Evolutionary conservation across 2,888 invertebrate genomes (phyloP), one percentile per base, ranked within the genome.

Genomic region (Drosophila crucigera): DNA sequence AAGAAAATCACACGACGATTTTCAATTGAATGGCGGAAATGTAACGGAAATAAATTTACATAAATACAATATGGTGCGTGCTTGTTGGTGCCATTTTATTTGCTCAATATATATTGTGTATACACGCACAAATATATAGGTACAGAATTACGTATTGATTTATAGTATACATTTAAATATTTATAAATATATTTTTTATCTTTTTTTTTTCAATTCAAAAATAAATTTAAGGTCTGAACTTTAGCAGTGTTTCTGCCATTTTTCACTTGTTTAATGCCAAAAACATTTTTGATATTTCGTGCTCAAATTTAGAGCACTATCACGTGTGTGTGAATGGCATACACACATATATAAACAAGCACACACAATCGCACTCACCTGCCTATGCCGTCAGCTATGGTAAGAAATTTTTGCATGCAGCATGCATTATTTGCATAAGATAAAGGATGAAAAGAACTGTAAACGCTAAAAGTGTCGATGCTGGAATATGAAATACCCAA

Each of bases 21-120:
- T 87, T 89, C 87, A 89, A 89, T 87, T 89, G 91, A 91, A 78
- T 71, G 87, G 79, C 88, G 88, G 90, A 88, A 88, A 91, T 88
- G 90, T 88, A 91, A 91, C 90, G 88, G 91, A 91, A 88, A 91
- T 91, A 91, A 88, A 91, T 88, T 88, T 88, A 89, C 88, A 88
- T 88, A 91, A 91, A 86, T 86, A 86, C 90, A 90, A 86, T 89
- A 86, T 90, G 89, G 83, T 85, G 86, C 86, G 86, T 90, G 90
- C 89, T 83, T 78, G 80, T 88, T 83, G 86, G 67, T 73, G 86
- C 78, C 86, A 86, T 90, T 90, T 89, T 90, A 86, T 90, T 88
- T 90, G 76, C 77, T 66, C 83, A 90, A 83, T 80, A 82, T 80
- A 72, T 76, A 83, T 73, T 66, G 63, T 30, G 68, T 59, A 53